These are phyloP conservation scores for Mycteria americana DNA, from an alignment of 2,797 vertebrate genomes.

Conservation along the genomic window DNA sequence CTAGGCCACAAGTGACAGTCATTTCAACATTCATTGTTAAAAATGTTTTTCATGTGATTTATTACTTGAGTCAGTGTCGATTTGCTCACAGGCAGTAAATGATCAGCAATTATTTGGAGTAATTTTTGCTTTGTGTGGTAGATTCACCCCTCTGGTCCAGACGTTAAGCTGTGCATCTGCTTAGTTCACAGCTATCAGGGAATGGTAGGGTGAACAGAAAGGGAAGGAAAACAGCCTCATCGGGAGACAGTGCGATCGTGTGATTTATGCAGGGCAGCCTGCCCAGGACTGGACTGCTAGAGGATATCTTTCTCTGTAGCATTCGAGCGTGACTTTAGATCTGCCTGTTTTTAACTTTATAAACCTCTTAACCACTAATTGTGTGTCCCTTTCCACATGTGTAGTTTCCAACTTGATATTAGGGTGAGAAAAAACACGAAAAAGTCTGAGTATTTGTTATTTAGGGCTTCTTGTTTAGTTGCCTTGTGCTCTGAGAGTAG, in stretches of 20 bases:
- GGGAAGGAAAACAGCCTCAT: neutral
- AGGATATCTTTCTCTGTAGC: neutral
- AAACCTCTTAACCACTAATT: neutral
- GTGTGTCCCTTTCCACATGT: neutral
- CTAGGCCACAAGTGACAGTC: neutral
- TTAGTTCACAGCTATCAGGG: neutral
- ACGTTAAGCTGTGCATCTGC: neutral
- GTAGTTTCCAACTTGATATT: neutral
- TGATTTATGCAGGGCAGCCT: conserved; percentile 55
- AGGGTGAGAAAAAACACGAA: rapidly evolving
- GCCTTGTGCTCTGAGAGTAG: neutral
- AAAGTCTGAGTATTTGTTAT: neutral
- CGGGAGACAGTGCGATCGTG: neutral
- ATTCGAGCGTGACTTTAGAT: neutral
- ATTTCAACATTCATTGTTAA: neutral
- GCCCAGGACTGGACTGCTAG: neutral
- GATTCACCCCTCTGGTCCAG: neutral
- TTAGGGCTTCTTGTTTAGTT: neutral
- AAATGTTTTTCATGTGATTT: neutral
- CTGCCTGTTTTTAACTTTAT: neutral
- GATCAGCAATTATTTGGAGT: neutral
- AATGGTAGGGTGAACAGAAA: neutral
- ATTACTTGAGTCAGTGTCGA: neutral
- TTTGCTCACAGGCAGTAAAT: neutral
- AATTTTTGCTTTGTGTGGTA: neutral